These are phyloP conservation scores for Melanogrammus aeglefinus DNA, from an alignment of 2,797 vertebrate genomes.

Conservation along the genomic window DNA sequence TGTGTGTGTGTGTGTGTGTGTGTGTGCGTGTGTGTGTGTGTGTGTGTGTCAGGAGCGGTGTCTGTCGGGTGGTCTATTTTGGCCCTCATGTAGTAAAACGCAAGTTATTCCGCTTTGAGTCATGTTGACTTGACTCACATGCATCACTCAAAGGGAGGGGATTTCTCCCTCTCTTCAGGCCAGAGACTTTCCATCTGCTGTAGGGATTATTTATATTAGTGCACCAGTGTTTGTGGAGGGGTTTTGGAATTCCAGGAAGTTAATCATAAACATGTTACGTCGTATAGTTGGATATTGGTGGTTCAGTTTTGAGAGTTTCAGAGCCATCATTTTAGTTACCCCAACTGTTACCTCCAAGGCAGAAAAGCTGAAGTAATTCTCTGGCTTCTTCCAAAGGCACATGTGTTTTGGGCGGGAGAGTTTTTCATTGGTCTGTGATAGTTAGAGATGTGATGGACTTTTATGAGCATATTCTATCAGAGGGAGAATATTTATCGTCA, in stretches of 20 bases:
- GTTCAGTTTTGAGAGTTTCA: background rate
- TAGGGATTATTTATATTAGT: conserved; percentile 37
- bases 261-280: background rate
- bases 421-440: conserved; percentile 28
- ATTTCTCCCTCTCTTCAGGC: conserved; percentile 48
- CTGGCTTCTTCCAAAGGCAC: conserved; percentile 47
- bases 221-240: conserved; percentile 1
- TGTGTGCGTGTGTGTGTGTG: conserved; percentile 8
- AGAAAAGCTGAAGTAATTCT: conserved; percentile 53
- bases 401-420: conserved; percentile 45
- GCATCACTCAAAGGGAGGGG: conserved; percentile 46
- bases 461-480: background rate
- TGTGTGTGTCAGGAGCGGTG: conserved; percentile 2
- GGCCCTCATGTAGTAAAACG: conserved; percentile 60
- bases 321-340: background rate
- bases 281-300: background rate
- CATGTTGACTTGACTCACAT: conserved; percentile 33
- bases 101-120: conserved; percentile 51
- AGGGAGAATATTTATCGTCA: background rate
- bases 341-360: conserved; percentile 26
- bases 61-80: conserved; percentile 49
- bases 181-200: conserved; percentile 61
- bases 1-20: conserved; percentile 6
- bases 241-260: background rate
- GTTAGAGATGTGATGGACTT: conserved; percentile 32